Conservation (phyloP, 2,797 vertebrate species). For the Simalia tracyae region DNA sequence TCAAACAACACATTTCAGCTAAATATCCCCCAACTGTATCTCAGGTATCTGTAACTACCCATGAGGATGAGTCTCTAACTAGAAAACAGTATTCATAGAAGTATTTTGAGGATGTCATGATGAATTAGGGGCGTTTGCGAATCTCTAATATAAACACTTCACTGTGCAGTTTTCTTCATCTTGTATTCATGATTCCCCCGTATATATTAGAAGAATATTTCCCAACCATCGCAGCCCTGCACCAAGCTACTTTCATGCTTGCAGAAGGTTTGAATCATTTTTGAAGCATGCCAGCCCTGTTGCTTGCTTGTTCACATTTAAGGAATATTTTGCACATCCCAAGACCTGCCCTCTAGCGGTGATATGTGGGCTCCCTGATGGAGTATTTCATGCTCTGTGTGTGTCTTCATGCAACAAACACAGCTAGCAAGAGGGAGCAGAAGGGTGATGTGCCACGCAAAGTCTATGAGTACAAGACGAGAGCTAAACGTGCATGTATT, state of each 20-base stretch:
- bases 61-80: neutral
- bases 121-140: too few species aligned
- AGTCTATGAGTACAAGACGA: neutral
- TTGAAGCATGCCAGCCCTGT: neutral
- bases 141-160: fast-evolving
- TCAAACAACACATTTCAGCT: neutral
- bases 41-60: neutral
- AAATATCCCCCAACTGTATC: neutral
- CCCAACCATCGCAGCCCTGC: neutral
- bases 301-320: neutral
- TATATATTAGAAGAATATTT: neutral
- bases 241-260: neutral
- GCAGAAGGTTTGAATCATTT: neutral
- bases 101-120: neutral
- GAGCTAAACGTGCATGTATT: neutral
- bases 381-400: neutral
- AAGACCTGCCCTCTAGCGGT: neutral
- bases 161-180: neutral
- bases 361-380: neutral
- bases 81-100: neutral
- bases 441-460: neutral
- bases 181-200: fast-evolving
- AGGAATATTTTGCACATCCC: neutral
- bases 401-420: neutral
- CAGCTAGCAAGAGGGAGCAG: neutral